Percentiles rank a stretch among this genome's conserved stretches.
phyloP scores from a whole-genome alignment of 2,888 invertebrate genomes.

The Odontocolon sp. region DNA sequence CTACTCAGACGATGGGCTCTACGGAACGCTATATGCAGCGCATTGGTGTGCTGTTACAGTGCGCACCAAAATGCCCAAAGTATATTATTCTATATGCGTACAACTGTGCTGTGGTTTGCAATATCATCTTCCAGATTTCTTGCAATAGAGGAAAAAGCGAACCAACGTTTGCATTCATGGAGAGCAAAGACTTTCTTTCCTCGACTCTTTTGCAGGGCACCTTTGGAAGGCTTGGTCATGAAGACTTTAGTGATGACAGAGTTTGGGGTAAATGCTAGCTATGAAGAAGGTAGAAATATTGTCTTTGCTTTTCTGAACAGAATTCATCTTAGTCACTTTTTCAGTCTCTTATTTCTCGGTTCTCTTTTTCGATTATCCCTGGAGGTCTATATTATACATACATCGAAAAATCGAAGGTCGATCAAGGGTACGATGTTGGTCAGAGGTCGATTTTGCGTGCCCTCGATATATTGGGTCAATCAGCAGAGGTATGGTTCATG shows the following conservation, averaged over 20 bases:
- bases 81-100: slow-evolving; percentile 3
- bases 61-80: neutral
- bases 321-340: slow-evolving; percentile 13
- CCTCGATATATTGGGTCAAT: slow-evolving; percentile 18
- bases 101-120: slow-evolving; percentile 48
- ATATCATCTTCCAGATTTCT: slow-evolving; percentile 46
- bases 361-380: neutral
- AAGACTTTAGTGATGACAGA: slow-evolving; percentile 38
- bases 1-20: slow-evolving; percentile 37
- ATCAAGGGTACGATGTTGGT: neutral
- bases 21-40: neutral
- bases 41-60: neutral
- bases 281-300: neutral
- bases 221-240: too few relatives aligned
- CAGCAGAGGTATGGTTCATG: neutral
- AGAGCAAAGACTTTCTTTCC: slow-evolving; percentile 7
- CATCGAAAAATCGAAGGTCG: slow-evolving; percentile 12
- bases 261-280: neutral
- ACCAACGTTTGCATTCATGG: slow-evolving; percentile 10
- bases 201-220: slow-evolving; percentile 14
- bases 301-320: neutral
- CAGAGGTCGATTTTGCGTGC: slow-evolving; percentile 6
- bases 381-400: neutral
- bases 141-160: slow-evolving; percentile 25
- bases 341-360: neutral